phyloP scores from a whole-genome alignment of 2,113 vertebrate species.

The Lasiurus cinereus region DNA sequence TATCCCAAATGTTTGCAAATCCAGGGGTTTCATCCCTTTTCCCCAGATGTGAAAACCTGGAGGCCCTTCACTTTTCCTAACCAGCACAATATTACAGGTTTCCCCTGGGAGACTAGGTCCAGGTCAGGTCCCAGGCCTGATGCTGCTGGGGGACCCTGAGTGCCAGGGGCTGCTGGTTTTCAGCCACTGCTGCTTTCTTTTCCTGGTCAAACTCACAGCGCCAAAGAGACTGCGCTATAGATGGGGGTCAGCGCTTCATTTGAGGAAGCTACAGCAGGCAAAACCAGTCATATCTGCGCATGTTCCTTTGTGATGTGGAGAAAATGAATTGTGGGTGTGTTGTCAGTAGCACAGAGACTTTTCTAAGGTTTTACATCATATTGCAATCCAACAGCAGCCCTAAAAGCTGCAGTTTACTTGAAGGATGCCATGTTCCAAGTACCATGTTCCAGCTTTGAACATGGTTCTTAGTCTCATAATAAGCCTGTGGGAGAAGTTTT shows the following conservation, averaged over 20 bases:
- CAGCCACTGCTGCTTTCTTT: background rate
- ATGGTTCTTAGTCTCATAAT: background rate
- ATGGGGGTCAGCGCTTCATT: background rate
- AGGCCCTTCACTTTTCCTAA: no score
- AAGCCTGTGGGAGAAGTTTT: background rate
- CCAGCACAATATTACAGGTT: background rate
- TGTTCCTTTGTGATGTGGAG: background rate
- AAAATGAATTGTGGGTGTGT: background rate
- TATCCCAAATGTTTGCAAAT: background rate
- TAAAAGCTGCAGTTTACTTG: background rate
- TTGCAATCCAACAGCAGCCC: no score
- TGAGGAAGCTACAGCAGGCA: background rate
- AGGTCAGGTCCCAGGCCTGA: background rate
- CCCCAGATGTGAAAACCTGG: background rate
- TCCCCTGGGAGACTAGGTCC: background rate
- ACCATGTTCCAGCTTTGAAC: background rate
- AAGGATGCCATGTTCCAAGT: background rate
- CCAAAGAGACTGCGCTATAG: background rate
- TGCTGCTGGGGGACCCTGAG: rapidly evolving
- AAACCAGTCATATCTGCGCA: rapidly evolving
- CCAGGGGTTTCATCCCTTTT: background rate
- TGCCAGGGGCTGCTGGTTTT: background rate
- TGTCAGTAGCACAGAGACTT: background rate
- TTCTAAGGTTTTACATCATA: background rate
- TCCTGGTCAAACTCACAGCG: background rate